Evolutionary conservation across 2,888 invertebrate species (phyloP), one percentile per base, ranked within the genome.

Genomic region (Marasmarcha lunaedactyla): DNA sequence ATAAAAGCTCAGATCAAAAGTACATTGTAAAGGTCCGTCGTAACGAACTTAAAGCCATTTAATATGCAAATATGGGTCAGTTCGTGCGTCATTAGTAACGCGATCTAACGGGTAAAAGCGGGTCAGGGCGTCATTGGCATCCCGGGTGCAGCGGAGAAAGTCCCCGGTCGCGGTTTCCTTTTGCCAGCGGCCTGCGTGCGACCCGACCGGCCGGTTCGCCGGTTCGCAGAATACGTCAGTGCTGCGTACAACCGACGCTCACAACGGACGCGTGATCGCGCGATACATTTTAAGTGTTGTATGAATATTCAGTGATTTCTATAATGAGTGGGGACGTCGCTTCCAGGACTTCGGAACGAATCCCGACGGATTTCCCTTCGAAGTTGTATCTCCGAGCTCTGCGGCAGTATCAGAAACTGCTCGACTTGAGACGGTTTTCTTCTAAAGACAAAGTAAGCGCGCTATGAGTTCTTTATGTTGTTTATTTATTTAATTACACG

Each of bases 391-490:
- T 86, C 54, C 71, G 87, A 47, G 88, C 88, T 45, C 84, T 87
- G 20, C 85, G 88, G 43, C 88, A 88, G 62, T 88, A 88, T 60
- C 87, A 87, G 58, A 85, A 86, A 61, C 74, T 88, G 43, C 70
- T 88, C 48, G 86, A 87, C 62, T 68, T 86, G 45, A 83, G 79
- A 57, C 83, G 85, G 45, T 73, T 83, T 59, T 69, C 85, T 62
- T 72, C 65, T 46, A 84, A 83, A 68, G 76, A 79, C 60, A 81
- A 79, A 74, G 83, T 83, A 79, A 81, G 83, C 61, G 44, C 3
- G 20, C 3, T 7, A 20, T 7, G 20, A 20, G 4, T 7, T 20
- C 20, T 45, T 44, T 42, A 45, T 7, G 37, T 37, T 40, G 38
- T 42, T 42, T 36, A 30, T 15, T 38, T 39, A 37, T 36, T 37